Evolutionary conservation across 2,797 vertebrate species (phyloP).

Genomic region (Fringilla coelebs): DNA sequence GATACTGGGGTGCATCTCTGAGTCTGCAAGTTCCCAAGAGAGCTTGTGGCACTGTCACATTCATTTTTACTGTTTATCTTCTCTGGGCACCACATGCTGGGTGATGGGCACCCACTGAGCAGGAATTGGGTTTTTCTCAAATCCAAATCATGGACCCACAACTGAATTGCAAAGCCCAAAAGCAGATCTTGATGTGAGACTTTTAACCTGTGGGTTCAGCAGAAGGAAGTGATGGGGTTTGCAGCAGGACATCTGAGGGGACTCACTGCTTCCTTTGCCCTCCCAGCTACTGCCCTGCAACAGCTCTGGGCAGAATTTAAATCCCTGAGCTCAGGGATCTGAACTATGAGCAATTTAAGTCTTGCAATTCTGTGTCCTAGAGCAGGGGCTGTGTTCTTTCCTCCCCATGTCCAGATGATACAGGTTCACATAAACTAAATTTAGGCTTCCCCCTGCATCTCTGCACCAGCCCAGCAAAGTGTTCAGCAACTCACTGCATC

Average conservation of each 20-base stretch:
- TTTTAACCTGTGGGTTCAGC: not conserved
- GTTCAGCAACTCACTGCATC: not conserved
- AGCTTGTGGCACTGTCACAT: not conserved
- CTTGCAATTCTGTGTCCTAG: not conserved
- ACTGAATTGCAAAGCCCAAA: not conserved
- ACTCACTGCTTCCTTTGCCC: not conserved
- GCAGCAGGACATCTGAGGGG: not conserved
- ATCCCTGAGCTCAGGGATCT: not conserved
- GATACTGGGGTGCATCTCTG: not conserved
- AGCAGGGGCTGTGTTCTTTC: not conserved
- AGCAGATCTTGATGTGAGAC: not conserved
- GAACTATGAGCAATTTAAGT: not conserved
- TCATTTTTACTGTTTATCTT: not conserved
- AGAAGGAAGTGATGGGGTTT: not conserved
- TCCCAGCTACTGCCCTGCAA: not conserved
- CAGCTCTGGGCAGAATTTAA: not conserved
- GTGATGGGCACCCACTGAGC: not conserved
- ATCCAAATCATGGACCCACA: not conserved
- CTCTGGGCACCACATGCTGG: not conserved
- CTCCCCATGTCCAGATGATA: not conserved
- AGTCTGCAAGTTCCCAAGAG: not conserved
- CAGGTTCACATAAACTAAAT: not conserved
- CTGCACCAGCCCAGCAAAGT: not conserved
- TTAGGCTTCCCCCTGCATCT: not conserved
- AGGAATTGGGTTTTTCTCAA: not conserved